Evolutionary conservation across 2,797 vertebrate species (phyloP), one percentile per base, ranked within the genome.

Genomic region (Holocentrus rufus): DNA sequence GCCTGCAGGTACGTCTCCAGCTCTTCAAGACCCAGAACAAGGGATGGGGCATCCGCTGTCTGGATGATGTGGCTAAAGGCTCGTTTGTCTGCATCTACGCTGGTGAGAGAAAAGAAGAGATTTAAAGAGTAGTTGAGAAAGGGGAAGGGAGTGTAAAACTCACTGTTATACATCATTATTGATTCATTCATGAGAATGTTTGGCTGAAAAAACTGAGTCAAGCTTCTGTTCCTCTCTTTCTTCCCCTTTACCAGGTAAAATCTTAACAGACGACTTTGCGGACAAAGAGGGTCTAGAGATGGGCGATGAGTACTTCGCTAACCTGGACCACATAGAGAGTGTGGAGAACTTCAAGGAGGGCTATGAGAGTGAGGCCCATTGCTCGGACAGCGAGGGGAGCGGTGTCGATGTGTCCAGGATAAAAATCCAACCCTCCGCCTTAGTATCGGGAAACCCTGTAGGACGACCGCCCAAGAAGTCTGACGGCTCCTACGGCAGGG

Each of bases 311-410:
- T 99, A 99, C 69, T 99, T 99, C 2, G 98, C 98, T 47, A 99
- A 99, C 87, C 90, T 99, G 89, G 98, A 99, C 83, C 97, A 99
- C 85, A 99, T 99, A 0, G 98, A 99, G 93, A 99, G 97, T 1
- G 98, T 99, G 90, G 98, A 99, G 91, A 98, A 97, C 91, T 98
- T 97, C 87, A 99, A 99, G 87, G 98, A 99, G 64, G 98, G 98
- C 42, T 99, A 99, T 11, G 98, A 99, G 89, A 99, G 98, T 2
- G 98, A 99, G 9, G 96, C 96, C 2, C 95, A 95, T 66, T 98
- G 95, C 78, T 98, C 97, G 0, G 94, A 95, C 91, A 98, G 97
- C 0, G 97, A 99, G 71, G 98, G 97, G 81, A 99, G 97, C 0
- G 98, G 97, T 0, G 98, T 99, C 50, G 97, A 99, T 82, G 80